phyloP scores from a whole-genome alignment of 2,113 vertebrate genomes.

The Elaphurus davidianus region DNA sequence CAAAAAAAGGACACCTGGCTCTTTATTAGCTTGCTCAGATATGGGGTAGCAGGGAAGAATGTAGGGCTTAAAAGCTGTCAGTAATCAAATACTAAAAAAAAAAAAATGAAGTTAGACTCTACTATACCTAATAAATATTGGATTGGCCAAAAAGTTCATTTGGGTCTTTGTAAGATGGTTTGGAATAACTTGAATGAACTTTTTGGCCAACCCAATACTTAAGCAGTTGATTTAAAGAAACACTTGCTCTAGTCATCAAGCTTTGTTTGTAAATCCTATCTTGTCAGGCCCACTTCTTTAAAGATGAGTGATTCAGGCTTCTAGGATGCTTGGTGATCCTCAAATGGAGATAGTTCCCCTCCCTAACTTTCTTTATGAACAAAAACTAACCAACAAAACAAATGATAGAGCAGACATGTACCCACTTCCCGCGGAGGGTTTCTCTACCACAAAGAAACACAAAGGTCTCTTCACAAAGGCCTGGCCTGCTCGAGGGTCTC shows the following conservation, averaged over 20 bases:
- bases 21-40: background rate
- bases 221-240: background rate
- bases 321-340: background rate
- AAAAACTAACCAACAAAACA: constrained; percentile 13
- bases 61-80: background rate
- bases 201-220: background rate
- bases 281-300: background rate
- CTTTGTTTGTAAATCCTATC: background rate
- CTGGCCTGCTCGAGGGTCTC: background rate
- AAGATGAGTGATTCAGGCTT: background rate
- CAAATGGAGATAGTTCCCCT: background rate
- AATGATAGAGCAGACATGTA: background rate
- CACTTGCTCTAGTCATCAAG: background rate
- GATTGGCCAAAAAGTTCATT: background rate
- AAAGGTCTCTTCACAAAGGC: background rate
- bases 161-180: background rate
- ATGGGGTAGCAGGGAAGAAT: background rate
- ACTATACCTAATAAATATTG: background rate
- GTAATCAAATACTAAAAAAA: background rate
- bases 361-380: background rate
- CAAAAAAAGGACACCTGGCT: background rate
- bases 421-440: background rate
- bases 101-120: background rate
- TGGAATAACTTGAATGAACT: background rate
- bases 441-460: background rate